Base-by-base conservation (phyloP, 2,113 vertebrate genomes). In the Neodontobutis hainanensis region DNA sequence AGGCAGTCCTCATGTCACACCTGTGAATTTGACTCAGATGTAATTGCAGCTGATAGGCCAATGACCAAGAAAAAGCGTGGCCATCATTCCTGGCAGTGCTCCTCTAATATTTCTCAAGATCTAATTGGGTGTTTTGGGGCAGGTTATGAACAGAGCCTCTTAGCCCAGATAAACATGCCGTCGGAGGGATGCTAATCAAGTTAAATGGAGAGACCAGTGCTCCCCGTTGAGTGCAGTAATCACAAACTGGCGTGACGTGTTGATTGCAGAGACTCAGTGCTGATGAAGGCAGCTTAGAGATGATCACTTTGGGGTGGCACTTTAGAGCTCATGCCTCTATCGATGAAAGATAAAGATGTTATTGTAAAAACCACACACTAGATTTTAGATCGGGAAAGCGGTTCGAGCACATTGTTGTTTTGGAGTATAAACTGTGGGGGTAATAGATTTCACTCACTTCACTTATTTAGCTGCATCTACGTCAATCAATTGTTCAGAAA, bases 181-280 rank as follows among this genome's bases (percentile, higher is more conserved):
- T 70, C 66, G 65, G 61, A 84, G 74, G 19, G 81, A 80, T 74
- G 70, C 71, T 73, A 89, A 89, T 89, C 88, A 85, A 61, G 83
- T 67, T 56, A 59, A 72, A 62, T 64, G 82, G 75, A 65, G 58
- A 53, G 67, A 69, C 58, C 52, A 48, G 60, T 42, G 71, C 65
- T 81, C 71, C 77, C 79, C 11, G 65, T 74, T 19, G 89, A 77
- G 66, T 50, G 75, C 46, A 8, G 61, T 83, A 78, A 85, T 87
- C 60, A 81, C 75, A 73, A 75, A 77, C 71, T 69, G 48, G 79
- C 70, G 62, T 78, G 73, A 71, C 53, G 55, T 59, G 74, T 75
- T 91, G 78, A 90, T 88, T 88, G 70, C 81, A 34, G 70, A 77
- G 61, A 48, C 43, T 48, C 76, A 58, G 55, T 38, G 70, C 75